Evolutionary conservation across 2,113 vertebrate species (phyloP).

Genomic region (Crotalus viridis): DNA sequence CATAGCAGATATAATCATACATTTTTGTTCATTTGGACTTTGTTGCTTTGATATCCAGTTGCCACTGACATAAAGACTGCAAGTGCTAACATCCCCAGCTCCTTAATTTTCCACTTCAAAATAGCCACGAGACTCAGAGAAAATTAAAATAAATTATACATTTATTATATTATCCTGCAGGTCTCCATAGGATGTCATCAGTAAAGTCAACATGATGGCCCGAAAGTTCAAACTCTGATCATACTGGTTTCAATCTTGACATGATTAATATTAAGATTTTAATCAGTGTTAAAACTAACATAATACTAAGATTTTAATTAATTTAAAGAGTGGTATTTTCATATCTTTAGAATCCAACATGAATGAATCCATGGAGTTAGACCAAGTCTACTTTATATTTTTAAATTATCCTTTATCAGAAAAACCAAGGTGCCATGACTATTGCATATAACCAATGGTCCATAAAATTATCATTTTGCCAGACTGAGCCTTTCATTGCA

Average conservation of each 20-base stretch:
- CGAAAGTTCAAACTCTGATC: not conserved
- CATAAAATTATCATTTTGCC: not conserved
- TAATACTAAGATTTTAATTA: not conserved
- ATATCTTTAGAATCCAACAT: not conserved
- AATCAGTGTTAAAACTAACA: not conserved
- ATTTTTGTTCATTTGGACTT: not conserved
- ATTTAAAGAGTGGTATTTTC: not conserved
- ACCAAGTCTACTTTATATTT: not conserved
- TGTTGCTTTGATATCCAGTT: not conserved
- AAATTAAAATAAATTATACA: not conserved
- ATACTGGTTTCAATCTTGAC: not conserved
- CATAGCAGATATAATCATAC: not conserved
- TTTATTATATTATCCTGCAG: not conserved
- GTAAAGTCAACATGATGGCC: not conserved
- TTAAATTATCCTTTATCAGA: not conserved
- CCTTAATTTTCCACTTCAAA: not conserved
- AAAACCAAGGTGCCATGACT: not conserved
- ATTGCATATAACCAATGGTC: not conserved
- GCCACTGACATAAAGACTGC: not conserved
- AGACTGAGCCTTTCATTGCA: not conserved
- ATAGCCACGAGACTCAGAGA: not conserved
- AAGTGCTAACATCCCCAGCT: not conserved
- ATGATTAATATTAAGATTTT: not conserved
- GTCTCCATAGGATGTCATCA: not conserved
- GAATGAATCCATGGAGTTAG: not conserved